Percentiles rank a stretch among this genome's conserved stretches.
phyloP scores from a whole-genome alignment of 2,888 invertebrate species.

The Candidula unifasciata region DNA sequence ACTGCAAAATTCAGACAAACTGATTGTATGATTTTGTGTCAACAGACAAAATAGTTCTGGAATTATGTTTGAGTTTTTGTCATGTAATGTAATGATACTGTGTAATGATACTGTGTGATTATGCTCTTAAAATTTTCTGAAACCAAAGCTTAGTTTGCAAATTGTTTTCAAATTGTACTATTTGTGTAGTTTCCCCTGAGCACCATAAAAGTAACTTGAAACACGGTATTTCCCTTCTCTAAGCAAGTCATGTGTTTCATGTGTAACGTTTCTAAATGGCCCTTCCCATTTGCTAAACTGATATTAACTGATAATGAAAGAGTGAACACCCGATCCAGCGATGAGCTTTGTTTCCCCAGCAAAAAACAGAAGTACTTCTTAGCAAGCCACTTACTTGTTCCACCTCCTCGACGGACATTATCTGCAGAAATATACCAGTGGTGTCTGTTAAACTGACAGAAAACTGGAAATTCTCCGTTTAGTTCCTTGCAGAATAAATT shows the following conservation, averaged over 20 bases:
- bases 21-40: too few relatives aligned
- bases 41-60: too few relatives aligned
- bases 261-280: neutral
- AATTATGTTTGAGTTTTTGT: too few relatives aligned
- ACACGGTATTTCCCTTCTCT: too few relatives aligned
- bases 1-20: too few relatives aligned
- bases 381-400: neutral
- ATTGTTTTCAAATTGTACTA: too few relatives aligned
- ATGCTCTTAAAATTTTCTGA: too few relatives aligned
- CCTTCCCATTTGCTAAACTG: neutral
- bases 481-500: neutral
- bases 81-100: too few relatives aligned
- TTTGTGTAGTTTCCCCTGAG: too few relatives aligned
- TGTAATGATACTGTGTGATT: too few relatives aligned
- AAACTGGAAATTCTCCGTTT: neutral
- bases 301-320: neutral
- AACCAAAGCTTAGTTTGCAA: too few relatives aligned
- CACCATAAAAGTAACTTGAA: too few relatives aligned
- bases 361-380: neutral
- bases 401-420: slow-evolving; percentile 14
- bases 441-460: neutral
- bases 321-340: neutral
- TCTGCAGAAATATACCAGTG: neutral
- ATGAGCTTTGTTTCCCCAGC: neutral
- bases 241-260: neutral